Evolutionary conservation across 2,113 vertebrate species (phyloP).

Genomic region (Indri indri): DNA sequence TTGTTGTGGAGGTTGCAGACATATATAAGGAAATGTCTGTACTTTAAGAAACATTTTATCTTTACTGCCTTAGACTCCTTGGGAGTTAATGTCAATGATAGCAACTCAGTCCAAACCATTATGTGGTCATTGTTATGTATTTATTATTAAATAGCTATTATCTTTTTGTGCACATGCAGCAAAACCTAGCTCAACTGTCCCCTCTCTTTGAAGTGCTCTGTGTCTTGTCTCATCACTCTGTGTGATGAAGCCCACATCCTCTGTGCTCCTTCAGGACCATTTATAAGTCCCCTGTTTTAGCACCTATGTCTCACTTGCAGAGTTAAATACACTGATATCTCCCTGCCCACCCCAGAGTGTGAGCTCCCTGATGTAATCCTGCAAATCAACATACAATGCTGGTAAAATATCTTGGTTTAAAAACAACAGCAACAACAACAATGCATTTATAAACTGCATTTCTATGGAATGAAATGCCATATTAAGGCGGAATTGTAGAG

Average conservation of each 20-base stretch:
- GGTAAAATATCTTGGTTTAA: neutral
- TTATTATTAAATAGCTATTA: neutral
- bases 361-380: neutral
- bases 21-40: neutral
- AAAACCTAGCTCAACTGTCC: neutral
- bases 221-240: neutral
- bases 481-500: neutral
- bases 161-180: neutral
- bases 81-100: neutral
- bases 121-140: neutral
- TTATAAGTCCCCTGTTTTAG: neutral
- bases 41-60: neutral
- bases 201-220: neutral
- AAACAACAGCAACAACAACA: neutral
- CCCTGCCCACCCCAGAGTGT: neutral
- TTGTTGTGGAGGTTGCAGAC: neutral
- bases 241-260: neutral
- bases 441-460: neutral
- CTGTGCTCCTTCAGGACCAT: neutral
- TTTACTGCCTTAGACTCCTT: neutral
- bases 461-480: neutral
- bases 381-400: too few species aligned
- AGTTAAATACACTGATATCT: neutral
- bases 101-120: neutral
- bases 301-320: neutral